These are phyloP conservation scores for Zapornia atra DNA, from an alignment of 2,113 vertebrate species.

Conservation along the genomic window DNA sequence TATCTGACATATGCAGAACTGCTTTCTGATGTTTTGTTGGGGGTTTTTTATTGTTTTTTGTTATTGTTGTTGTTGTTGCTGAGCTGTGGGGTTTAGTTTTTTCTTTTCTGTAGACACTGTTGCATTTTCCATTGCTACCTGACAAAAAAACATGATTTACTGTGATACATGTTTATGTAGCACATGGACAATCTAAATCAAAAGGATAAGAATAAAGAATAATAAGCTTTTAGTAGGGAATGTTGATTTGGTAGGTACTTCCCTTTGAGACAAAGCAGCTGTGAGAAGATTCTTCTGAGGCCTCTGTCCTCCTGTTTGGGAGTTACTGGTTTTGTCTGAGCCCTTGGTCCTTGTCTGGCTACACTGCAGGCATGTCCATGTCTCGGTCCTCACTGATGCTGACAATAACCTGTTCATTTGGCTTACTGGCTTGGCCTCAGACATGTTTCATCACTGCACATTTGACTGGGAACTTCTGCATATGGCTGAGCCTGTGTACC, in stretches of 20 bases:
- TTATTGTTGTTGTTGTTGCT: neutral
- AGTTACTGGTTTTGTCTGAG: neutral
- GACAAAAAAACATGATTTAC: slow-evolving; percentile 23
- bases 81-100: neutral
- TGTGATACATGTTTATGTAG: neutral
- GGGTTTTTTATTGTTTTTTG: no score
- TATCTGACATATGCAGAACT: slow-evolving; percentile 38
- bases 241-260: neutral
- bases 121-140: neutral
- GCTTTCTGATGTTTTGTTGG: no score
- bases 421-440: neutral
- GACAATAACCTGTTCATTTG: neutral
- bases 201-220: neutral
- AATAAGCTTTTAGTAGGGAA: neutral
- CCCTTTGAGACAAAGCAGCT: neutral
- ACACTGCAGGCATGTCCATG: no score
- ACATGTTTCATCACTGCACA: accelerated
- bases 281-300: neutral
- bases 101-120: neutral
- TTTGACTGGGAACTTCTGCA: neutral
- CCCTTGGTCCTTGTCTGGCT: neutral
- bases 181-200: neutral
- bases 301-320: neutral
- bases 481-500: neutral
- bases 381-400: accelerated